phyloP scores from a whole-genome alignment of 2,113 vertebrate genomes.

The Delphinapterus leucas region DNA sequence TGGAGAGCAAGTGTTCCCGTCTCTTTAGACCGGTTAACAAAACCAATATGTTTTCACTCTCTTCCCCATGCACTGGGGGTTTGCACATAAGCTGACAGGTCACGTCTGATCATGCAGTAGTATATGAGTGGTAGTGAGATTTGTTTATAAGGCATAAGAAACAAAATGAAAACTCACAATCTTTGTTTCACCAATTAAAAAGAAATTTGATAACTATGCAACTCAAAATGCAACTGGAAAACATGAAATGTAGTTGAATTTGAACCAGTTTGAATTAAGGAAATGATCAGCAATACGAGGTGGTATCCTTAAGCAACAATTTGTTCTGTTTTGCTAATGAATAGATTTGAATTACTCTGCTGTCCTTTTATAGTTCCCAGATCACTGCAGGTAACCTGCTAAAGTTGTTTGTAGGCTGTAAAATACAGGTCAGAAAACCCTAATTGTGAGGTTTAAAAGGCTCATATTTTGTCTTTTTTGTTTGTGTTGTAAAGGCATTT shows the following conservation, averaged over 20 bases:
- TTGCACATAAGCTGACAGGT: background rate
- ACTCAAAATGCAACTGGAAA: background rate
- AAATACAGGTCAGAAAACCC: conserved; percentile 42
- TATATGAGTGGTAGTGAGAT: background rate
- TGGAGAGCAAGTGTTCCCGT: too few relatives aligned
- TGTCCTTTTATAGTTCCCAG: conserved; percentile 31
- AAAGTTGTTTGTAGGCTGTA: conserved; percentile 33
- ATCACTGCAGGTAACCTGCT: background rate
- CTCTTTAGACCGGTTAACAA: background rate
- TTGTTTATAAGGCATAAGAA: background rate
- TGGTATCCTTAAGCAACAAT: background rate
- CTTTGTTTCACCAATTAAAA: background rate
- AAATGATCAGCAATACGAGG: background rate
- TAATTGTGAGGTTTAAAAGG: background rate
- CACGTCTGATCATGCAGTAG: background rate
- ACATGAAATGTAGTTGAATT: background rate
- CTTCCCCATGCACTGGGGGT: background rate
- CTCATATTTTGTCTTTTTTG: background rate
- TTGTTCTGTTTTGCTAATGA: background rate
- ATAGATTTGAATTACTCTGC: background rate
- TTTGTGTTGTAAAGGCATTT: background rate
- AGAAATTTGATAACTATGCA: background rate
- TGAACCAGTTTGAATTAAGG: background rate
- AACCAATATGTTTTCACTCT: background rate
- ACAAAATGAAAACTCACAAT: background rate